Conservation (phyloP, 64 coral and sea anemone genomes). For the Pachyseris speciosa region DNA sequence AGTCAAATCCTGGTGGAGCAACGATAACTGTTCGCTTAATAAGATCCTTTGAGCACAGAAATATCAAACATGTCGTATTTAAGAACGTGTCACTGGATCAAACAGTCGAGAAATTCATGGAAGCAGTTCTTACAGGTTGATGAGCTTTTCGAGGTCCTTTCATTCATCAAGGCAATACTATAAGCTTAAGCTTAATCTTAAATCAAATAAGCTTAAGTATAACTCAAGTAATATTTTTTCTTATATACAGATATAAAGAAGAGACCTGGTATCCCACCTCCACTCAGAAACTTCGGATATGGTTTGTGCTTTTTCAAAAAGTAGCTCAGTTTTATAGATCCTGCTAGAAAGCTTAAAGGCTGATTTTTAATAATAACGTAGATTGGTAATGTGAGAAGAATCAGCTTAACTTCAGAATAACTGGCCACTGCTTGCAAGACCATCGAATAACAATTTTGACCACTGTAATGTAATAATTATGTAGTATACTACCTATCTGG, state of each 20-base stretch:
- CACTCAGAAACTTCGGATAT: constrained; percentile 69
- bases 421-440: no score
- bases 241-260: constrained; percentile 47
- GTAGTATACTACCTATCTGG: no score
- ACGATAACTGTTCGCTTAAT: constrained; percentile 88
- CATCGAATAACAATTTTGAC: no score
- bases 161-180: no score
- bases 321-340: no score
- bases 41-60: constrained; percentile 97
- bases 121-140: constrained; percentile 66
- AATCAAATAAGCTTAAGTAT: not conserved
- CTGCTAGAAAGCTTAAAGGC: no score
- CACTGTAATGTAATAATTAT: no score
- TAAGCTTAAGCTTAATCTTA: no score
- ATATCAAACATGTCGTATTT: constrained; percentile 82
- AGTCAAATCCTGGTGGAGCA: not conserved
- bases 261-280: constrained; percentile 62
- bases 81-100: constrained; percentile 76
- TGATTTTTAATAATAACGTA: no score
- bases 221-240: not conserved
- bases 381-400: no score
- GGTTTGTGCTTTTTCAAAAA: constrained; percentile 51
- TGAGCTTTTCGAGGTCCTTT: not conserved
- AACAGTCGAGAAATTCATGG: constrained; percentile 75
- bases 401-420: no score